Conservation (phyloP, 2,113 vertebrate species). For the Rafetus swinhoei region DNA sequence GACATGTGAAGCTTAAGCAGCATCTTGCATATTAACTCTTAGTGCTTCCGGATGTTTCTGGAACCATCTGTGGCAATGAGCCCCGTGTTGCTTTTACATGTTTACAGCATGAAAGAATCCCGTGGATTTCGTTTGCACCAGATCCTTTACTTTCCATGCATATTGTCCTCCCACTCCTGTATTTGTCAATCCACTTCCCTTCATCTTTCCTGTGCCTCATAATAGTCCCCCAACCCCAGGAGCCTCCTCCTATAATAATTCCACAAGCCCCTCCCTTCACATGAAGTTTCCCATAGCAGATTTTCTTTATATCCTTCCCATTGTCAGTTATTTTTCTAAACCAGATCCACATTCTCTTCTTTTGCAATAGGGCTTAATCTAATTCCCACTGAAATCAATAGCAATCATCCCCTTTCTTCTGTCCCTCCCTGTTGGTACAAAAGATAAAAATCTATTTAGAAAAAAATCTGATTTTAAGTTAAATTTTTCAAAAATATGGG, state of each 20-base stretch:
- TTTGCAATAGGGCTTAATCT: background rate
- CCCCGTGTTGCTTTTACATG: background rate
- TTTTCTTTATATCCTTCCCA: background rate
- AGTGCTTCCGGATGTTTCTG: background rate
- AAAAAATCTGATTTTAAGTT: too few relatives aligned
- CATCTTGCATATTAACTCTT: background rate
- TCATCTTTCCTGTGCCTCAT: background rate
- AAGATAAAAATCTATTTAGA: too few relatives aligned
- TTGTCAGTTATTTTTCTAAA: background rate
- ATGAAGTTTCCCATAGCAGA: background rate
- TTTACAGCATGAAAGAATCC: background rate
- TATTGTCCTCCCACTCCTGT: background rate
- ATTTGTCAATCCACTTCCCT: background rate
- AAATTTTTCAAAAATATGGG: too few relatives aligned
- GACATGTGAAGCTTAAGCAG: background rate
- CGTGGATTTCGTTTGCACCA: background rate
- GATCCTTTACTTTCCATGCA: accelerated
- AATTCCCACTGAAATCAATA: background rate
- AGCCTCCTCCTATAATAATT: background rate
- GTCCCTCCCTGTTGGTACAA: background rate
- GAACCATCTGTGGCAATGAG: background rate
- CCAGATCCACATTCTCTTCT: background rate
- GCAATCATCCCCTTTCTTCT: background rate
- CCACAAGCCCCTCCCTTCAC: background rate
- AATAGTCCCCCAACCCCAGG: background rate